These are phyloP conservation scores for Drosophila pseudoananassae DNA, from an alignment of 1,140 invertebrate genomes.

Conservation along the genomic window DNA sequence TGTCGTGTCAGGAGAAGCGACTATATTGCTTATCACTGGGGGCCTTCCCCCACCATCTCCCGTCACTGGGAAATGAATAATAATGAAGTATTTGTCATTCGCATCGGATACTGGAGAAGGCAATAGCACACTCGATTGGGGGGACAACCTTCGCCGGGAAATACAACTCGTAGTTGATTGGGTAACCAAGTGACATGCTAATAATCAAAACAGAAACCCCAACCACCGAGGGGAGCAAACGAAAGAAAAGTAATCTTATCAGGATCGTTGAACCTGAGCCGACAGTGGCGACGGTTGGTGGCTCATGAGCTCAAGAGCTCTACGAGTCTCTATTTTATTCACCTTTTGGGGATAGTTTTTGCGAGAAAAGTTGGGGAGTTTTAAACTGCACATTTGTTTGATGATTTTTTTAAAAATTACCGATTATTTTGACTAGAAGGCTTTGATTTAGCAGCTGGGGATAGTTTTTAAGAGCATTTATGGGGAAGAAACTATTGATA, in stretches of 20 bases:
- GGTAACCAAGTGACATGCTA: constrained; percentile 27
- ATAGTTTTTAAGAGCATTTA: no score
- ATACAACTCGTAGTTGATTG: not conserved
- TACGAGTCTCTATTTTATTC: no score
- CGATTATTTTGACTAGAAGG: no score
- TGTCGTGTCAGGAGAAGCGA: not conserved
- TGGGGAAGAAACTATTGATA: no score
- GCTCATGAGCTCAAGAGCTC: not conserved
- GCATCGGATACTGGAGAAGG: not conserved
- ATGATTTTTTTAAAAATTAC: not conserved
- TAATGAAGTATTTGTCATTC: not conserved
- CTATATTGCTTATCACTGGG: not conserved
- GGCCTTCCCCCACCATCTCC: not conserved
- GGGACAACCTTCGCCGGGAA: constrained; percentile 8
- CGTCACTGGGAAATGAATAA: not conserved
- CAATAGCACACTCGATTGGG: not conserved
- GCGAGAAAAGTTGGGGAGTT: not conserved
- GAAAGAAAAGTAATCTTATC: constrained; percentile 31
- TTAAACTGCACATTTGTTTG: no score
- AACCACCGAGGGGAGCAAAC: not conserved
- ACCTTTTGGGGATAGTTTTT: not conserved
- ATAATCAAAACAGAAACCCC: constrained; percentile 16
- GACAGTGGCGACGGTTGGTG: not conserved
- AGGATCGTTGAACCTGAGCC: constrained; percentile 27
- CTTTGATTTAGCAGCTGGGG: no score